Percentiles rank a stretch among this genome's conserved stretches.
Conservation (phyloP, 1,140 invertebrate genomes). For the Tribolium castaneum region DNA sequence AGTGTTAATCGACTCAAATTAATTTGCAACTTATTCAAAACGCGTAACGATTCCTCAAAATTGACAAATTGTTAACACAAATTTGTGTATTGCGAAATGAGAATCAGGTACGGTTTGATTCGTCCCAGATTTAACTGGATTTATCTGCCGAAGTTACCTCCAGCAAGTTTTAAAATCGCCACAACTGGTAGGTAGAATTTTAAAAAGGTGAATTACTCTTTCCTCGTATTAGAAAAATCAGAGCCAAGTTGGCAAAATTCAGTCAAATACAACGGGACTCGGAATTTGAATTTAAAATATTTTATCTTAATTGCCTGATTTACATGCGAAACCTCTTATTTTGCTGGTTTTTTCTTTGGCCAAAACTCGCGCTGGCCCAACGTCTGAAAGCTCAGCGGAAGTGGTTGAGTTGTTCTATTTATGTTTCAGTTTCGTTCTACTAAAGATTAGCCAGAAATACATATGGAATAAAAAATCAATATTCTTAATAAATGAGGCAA, state of each 20-base stretch:
- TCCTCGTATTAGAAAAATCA: not conserved
- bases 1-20: not conserved
- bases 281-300: not conserved
- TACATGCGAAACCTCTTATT: not conserved
- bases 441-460: not conserved
- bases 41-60: not conserved
- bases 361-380: not conserved
- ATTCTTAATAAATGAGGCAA: no score
- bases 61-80: not conserved
- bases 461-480: not conserved
- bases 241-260: not conserved
- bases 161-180: not conserved
- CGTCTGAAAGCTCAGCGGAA: not conserved
- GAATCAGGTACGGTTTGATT: constrained; percentile 15
- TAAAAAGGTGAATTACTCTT: no score
- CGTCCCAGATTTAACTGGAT: constrained; percentile 38
- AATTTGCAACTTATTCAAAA: no score
- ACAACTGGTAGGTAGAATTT: not conserved
- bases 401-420: not conserved
- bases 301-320: not conserved
- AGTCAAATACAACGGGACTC: not conserved
- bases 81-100: constrained; percentile 19
- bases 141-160: constrained; percentile 17
- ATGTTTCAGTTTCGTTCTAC: not conserved
- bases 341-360: not conserved